phyloP scores from a whole-genome alignment of 2,888 invertebrate species.

The Holacanthella duospinosa region DNA sequence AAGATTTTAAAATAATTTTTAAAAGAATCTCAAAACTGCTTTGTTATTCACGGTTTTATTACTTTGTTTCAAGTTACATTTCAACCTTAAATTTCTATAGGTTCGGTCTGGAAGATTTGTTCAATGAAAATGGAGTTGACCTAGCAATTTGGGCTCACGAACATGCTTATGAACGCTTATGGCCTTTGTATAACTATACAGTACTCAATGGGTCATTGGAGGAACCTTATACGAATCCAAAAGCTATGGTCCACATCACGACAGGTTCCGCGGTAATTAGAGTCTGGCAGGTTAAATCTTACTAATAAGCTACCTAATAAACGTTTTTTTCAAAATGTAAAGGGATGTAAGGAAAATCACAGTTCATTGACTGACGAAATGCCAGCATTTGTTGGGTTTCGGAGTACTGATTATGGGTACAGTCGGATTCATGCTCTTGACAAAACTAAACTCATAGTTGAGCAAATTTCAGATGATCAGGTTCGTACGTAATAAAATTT shows the following conservation, averaged over 20 bases:
- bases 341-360: slow-evolving; percentile 73
- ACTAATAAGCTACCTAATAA: no score
- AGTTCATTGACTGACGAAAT: slow-evolving; percentile 57
- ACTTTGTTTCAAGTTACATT: not conserved
- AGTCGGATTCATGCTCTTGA: slow-evolving; percentile 71
- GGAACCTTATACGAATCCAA: slow-evolving; percentile 59
- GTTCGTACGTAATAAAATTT: slow-evolving; percentile 35
- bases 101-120: slow-evolving; percentile 69
- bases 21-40: no score
- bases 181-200: slow-evolving; percentile 79
- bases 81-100: slow-evolving; percentile 31
- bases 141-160: slow-evolving; percentile 94
- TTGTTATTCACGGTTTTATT: no score
- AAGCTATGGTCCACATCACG: slow-evolving; percentile 81
- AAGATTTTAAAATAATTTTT: no score
- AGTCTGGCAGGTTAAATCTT: not conserved
- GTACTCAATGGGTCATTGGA: slow-evolving; percentile 55
- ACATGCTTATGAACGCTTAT: slow-evolving; percentile 90
- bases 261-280: slow-evolving; percentile 68
- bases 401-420: slow-evolving; percentile 84
- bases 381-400: slow-evolving; percentile 71
- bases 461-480: slow-evolving; percentile 58
- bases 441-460: slow-evolving; percentile 70
- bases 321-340: no score
- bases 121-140: slow-evolving; percentile 83